phyloP scores from a whole-genome alignment of 2,888 invertebrate genomes.

The Anorthoa munda region DNA sequence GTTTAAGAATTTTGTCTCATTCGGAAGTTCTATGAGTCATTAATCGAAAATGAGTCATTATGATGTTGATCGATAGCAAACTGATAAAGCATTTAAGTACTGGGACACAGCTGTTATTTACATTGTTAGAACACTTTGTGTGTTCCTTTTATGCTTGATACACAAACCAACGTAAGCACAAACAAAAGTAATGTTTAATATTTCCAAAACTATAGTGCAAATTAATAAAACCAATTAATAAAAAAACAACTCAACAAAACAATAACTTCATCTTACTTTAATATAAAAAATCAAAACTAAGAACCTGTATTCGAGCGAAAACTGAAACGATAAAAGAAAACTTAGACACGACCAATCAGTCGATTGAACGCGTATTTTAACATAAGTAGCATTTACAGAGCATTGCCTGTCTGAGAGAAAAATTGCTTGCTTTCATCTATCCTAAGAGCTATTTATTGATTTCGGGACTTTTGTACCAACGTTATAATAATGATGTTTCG shows the following conservation, averaged over 20 bases:
- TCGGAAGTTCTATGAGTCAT: conserved; percentile 30
- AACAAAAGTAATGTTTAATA: background rate
- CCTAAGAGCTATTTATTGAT: conserved; percentile 43
- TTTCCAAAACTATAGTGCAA: background rate
- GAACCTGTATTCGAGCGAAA: background rate
- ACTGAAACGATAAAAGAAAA: conserved; percentile 42
- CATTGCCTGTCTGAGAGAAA: conserved; percentile 79
- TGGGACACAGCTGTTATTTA: conserved; percentile 14
- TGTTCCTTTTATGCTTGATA: background rate
- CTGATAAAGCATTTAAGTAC: conserved; percentile 12
- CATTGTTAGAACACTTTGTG: background rate
- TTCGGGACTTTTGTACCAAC: background rate
- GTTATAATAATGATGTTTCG: background rate
- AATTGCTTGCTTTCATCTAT: conserved; percentile 60
- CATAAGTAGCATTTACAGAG: conserved; percentile 77
- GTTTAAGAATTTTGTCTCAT: conserved; percentile 11
- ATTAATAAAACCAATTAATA: background rate
- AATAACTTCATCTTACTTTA: background rate
- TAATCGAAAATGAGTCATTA: conserved; percentile 31
- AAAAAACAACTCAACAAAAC: background rate
- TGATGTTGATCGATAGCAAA: conserved; percentile 8
- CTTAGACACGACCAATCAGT: conserved; percentile 54
- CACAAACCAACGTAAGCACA: background rate
- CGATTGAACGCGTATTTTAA: conserved; percentile 73
- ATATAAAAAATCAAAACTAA: background rate